Conservation (phyloP, 2,888 invertebrate species). For the Tetranychus piercei region DNA sequence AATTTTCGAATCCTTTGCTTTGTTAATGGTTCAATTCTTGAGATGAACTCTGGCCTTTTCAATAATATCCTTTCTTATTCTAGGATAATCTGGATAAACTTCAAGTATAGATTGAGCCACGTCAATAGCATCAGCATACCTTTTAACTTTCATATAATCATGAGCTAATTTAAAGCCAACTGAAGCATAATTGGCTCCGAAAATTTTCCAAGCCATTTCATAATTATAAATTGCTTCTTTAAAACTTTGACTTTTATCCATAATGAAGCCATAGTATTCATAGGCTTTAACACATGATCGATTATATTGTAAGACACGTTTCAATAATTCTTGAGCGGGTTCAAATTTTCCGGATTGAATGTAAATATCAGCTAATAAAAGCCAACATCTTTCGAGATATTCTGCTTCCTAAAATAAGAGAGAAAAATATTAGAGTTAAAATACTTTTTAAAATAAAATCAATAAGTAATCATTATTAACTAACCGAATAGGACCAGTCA, state of each 20-base stretch:
- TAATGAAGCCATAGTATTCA: constrained; percentile 63
- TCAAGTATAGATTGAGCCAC: constrained; percentile 64
- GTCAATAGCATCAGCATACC: constrained; percentile 75
- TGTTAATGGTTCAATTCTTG: constrained; percentile 1
- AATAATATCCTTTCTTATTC: constrained; percentile 74
- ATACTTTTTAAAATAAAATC: too few relatives aligned
- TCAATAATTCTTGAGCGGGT: constrained; percentile 60
- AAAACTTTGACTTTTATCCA: constrained; percentile 80
- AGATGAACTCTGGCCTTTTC: constrained; percentile 44
- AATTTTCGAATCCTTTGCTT: too few relatives aligned
- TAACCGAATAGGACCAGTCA: constrained; percentile 65
- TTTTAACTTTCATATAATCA: constrained; percentile 69
- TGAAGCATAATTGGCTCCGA: constrained; percentile 58
- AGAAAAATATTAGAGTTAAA: background rate
- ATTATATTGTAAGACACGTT: constrained; percentile 36
- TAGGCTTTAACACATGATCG: constrained; percentile 72
- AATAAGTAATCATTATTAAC: background rate
- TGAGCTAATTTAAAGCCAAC: constrained; percentile 84
- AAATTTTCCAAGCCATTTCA: constrained; percentile 65
- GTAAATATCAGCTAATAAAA: constrained; percentile 76
- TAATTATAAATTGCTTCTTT: constrained; percentile 63
- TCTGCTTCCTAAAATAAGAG: constrained; percentile 51
- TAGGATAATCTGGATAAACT: constrained; percentile 66
- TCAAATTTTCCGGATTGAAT: constrained; percentile 59
- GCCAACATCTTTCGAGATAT: constrained; percentile 83